These are phyloP conservation scores for Nemopilema nomurai DNA, from an alignment of 30 jellyfish, hydroid and myxozoan genomes.

Conservation along the genomic window DNA sequence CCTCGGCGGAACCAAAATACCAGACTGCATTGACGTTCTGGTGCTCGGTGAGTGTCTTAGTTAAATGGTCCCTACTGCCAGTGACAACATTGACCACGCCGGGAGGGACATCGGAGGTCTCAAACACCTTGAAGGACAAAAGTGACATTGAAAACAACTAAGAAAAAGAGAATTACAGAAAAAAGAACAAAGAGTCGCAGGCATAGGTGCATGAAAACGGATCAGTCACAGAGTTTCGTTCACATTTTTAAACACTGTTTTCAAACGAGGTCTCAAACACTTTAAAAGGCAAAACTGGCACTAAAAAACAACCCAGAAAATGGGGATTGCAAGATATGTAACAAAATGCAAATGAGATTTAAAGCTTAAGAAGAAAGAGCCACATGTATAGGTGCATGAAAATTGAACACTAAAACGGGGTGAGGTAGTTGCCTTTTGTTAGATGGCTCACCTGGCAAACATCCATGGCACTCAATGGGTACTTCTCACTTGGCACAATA, in stretches of 20 bases:
- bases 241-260: too few relatives aligned
- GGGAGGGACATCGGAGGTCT: constrained; percentile 94
- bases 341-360: too few relatives aligned
- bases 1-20: constrained; percentile 95
- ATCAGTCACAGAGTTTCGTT: too few relatives aligned
- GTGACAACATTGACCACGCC: constrained; percentile 91
- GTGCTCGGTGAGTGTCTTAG: constrained; percentile 89
- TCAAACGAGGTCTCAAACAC: too few relatives aligned
- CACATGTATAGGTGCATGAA: too few relatives aligned
- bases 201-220: too few relatives aligned
- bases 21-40: constrained; percentile 95
- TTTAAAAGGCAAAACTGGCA: too few relatives aligned
- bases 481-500: constrained; percentile 88
- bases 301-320: too few relatives aligned
- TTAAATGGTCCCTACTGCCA: constrained; percentile 94
- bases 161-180: background rate
- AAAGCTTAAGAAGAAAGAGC: too few relatives aligned
- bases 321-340: too few relatives aligned
- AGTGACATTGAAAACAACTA: background rate
- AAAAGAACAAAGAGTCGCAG: too few relatives aligned
- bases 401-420: too few relatives aligned
- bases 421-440: background rate
- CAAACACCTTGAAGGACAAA: constrained; percentile 67
- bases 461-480: constrained; percentile 86
- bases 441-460: constrained; percentile 79